Evolutionary conservation across 2,797 vertebrate genomes (phyloP).

Genomic region (Sebastes itinus): DNA sequence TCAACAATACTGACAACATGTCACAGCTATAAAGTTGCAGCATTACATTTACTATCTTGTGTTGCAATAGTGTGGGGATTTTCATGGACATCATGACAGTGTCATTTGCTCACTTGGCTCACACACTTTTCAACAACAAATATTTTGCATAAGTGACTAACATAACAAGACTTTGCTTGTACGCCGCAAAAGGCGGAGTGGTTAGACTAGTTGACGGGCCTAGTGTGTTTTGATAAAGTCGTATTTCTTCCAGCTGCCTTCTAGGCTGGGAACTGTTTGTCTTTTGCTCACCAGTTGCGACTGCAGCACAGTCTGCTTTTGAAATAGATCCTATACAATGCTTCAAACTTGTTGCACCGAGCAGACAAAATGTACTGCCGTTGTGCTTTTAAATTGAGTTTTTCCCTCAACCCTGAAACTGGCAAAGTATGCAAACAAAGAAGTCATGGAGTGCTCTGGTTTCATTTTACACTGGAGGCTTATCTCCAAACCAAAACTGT

Average conservation of each 20-base stretch:
- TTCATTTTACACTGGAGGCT: conserved; percentile 46
- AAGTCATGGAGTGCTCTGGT: conserved; percentile 22
- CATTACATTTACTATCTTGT: background rate
- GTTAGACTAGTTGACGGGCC: background rate
- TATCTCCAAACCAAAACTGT: conserved; percentile 33
- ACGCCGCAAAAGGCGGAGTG: no score
- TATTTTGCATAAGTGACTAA: background rate
- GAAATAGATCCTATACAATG: background rate
- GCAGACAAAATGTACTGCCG: background rate
- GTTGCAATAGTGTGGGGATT: background rate
- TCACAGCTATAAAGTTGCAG: background rate
- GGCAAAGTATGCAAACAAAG: conserved; percentile 46
- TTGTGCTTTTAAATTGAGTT: background rate
- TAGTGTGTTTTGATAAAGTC: background rate
- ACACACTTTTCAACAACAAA: background rate
- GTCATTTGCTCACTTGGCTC: background rate
- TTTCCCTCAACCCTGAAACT: conserved; percentile 50
- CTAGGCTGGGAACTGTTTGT: background rate
- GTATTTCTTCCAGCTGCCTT: background rate
- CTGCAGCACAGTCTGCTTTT: background rate
- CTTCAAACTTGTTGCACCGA: background rate
- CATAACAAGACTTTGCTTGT: background rate
- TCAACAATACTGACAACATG: background rate
- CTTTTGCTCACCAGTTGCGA: background rate
- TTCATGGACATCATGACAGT: background rate